phyloP scores from a whole-genome alignment of 2,797 vertebrate genomes.

The Sebastes iracundus region DNA sequence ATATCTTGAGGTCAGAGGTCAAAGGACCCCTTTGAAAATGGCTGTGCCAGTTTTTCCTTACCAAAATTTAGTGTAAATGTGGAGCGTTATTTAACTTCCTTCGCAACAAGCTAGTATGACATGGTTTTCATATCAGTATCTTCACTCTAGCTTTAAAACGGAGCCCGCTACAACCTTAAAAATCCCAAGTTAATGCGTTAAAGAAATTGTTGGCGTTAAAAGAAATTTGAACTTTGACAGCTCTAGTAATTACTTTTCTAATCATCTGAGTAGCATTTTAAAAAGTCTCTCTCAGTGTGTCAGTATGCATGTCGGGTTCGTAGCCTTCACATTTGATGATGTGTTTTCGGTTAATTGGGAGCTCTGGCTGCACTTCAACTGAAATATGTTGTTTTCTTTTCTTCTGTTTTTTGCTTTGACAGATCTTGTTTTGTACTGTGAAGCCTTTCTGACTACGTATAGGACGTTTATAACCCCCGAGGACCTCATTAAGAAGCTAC shows the following conservation, averaged over 20 bases:
- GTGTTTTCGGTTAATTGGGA: slow-evolving; percentile 35
- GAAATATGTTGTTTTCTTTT: slow-evolving; percentile 20
- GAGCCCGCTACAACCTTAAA: too few relatives aligned
- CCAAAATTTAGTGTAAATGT: too few relatives aligned
- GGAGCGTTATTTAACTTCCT: too few relatives aligned
- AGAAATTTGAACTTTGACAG: too few relatives aligned
- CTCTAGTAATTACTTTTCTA: not conserved
- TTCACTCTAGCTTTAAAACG: too few relatives aligned
- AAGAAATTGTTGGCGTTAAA: too few relatives aligned
- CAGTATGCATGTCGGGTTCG: not conserved
- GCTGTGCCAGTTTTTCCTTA: too few relatives aligned
- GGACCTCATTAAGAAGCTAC: slow-evolving; percentile 98
- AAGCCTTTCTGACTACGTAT: slow-evolving; percentile 98
- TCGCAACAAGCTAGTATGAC: too few relatives aligned
- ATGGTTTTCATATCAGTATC: too few relatives aligned
- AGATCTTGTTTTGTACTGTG: slow-evolving; percentile 98
- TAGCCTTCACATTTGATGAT: slow-evolving; percentile 23
- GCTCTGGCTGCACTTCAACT: slow-evolving; percentile 16
- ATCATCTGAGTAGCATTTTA: slow-evolving; percentile 13
- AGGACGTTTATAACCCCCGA: slow-evolving; percentile 96
- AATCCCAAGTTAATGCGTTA: too few relatives aligned
- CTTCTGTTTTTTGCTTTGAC: slow-evolving; percentile 37
- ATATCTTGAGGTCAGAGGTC: too few relatives aligned
- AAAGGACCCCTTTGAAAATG: too few relatives aligned
- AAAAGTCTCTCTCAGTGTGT: slow-evolving; percentile 26